These are phyloP conservation scores for Diceros bicornis DNA, from an alignment of 2,797 vertebrate genomes.

Conservation along the genomic window DNA sequence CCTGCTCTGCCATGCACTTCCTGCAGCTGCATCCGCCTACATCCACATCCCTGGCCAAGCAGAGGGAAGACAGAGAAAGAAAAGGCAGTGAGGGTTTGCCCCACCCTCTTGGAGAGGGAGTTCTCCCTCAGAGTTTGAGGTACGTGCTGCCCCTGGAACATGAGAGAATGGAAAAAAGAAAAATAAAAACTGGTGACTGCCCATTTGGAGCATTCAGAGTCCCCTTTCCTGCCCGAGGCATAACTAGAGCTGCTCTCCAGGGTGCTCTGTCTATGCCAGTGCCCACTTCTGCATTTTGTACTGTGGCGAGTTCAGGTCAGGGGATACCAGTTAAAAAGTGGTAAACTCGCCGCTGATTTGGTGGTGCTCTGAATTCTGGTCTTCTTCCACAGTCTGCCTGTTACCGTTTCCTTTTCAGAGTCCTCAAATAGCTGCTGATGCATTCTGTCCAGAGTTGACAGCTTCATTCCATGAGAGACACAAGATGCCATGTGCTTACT, in stretches of 20 bases:
- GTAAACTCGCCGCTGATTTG: fast-evolving
- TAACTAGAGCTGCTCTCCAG: background rate
- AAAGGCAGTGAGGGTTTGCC: background rate
- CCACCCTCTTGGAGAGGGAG: background rate
- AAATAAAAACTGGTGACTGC: too few relatives aligned
- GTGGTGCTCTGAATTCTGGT: fast-evolving
- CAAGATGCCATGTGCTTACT: fast-evolving
- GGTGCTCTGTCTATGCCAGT: background rate
- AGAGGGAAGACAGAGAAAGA: background rate
- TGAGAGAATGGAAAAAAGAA: background rate
- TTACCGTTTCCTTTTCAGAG: background rate
- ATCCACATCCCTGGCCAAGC: background rate
- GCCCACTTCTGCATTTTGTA: background rate
- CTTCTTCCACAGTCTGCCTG: background rate
- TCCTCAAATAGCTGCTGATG: fast-evolving
- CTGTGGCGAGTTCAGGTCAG: background rate
- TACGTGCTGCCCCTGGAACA: background rate
- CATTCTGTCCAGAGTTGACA: fast-evolving
- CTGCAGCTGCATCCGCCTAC: too few relatives aligned
- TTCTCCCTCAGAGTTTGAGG: background rate
- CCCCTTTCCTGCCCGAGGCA: background rate
- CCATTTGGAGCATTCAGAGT: background rate
- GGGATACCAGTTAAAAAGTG: background rate
- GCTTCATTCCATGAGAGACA: background rate
- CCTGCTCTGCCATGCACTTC: background rate